Conservation (phyloP, 2,797 vertebrate genomes). For the Xenops minutus region DNA sequence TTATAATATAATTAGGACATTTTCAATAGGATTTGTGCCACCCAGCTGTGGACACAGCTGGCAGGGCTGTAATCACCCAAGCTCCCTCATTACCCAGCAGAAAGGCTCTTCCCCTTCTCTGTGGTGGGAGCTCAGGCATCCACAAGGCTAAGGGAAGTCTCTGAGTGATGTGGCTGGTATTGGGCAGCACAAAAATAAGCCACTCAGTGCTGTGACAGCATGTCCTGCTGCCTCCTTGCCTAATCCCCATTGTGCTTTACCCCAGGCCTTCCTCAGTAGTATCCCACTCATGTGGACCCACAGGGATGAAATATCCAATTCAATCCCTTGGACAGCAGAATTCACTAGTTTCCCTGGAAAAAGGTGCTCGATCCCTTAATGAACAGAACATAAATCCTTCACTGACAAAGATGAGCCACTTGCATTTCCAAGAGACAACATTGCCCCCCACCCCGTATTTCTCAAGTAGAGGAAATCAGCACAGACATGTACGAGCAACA, state of each 20-base stretch:
- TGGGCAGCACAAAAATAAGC: neutral
- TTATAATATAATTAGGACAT: neutral
- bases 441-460: neutral
- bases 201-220: rapidly evolving
- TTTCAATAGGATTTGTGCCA: constrained; percentile 26
- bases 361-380: neutral
- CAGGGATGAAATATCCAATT: neutral
- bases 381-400: neutral
- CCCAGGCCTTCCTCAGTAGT: neutral
- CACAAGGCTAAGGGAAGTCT: neutral
- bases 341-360: neutral
- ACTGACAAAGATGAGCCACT: neutral
- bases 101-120: neutral
- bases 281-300: neutral
- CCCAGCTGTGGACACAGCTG: neutral
- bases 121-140: neutral
- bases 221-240: neutral
- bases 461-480: neutral
- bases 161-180: neutral
- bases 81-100: neutral
- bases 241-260: neutral
- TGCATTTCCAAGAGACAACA: neutral
- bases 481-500: neutral
- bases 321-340: neutral
- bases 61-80: neutral